Evolutionary conservation across 2,888 invertebrate species (phyloP), one percentile per base, ranked within the genome.

Genomic region (Megaustenia siamemsis): DNA sequence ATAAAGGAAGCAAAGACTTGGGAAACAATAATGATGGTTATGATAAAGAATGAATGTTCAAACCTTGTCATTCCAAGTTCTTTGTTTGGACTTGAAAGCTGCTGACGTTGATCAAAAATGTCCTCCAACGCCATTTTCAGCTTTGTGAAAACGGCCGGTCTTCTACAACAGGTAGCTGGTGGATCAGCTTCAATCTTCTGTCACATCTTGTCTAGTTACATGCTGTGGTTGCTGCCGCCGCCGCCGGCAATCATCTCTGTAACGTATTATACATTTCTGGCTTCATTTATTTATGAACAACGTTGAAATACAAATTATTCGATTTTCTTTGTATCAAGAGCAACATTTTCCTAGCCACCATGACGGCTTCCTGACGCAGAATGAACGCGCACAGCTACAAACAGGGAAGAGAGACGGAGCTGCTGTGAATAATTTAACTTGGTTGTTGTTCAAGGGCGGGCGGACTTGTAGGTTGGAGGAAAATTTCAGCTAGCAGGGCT

Each of bases 51-150:
- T n/a, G n/a, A 32, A 32, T 32, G 15, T 6, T 32, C 63, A 63
- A 63, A 63, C 63, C 63, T 63, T 32, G 28, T 15, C 63, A 63
- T 63, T 28, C 63, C 28, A 32, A 32, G 12, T 12, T 28, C 10
- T 32, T 63, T 28, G 28, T 10, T 15, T 32, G 28, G 32, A 32
- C 63, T 32, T 63, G 63, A 63, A 0, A 32, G 32, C 63, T 32
- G 28, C n/a, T n/a, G n/a, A n/a, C n/a, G n/a, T 32, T 21, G 63
- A 32, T 32, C 63, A 32, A 32, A 63, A 32, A 63, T 32, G 63
- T 63, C 63, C 63, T 63, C 63, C 63, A 32, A 12, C 63, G 28
- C 63, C 63, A 28, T 60, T n/a, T n/a, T n/a, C n/a, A n/a, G n/a
- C n/a, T n/a, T 63, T 32, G 63, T 63, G 63, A 63, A 63, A 32